phyloP scores from a whole-genome alignment of 2,888 invertebrate genomes.

The Gisinianus flammeolus region DNA sequence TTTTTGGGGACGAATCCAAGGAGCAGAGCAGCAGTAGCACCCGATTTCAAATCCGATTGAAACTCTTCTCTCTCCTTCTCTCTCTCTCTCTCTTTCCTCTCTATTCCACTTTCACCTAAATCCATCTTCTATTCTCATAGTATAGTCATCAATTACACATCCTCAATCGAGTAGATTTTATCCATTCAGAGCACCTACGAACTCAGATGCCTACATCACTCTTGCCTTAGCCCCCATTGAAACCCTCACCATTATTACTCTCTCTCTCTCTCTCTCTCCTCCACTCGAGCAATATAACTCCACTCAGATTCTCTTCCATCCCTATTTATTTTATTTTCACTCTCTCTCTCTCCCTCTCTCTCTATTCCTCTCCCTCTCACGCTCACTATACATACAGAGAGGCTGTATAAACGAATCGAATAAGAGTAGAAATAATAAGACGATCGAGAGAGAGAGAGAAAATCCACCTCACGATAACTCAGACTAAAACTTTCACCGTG shows the following conservation, averaged over 20 bases:
- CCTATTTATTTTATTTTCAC: neutral
- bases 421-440: too few relatives aligned
- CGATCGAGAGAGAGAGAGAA: neutral
- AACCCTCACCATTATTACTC: slow-evolving; percentile 6
- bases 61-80: neutral
- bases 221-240: slow-evolving; percentile 9
- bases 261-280: too few relatives aligned
- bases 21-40: neutral
- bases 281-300: neutral
- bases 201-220: neutral
- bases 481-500: neutral
- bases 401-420: too few relatives aligned
- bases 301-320: neutral
- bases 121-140: slow-evolving; percentile 26
- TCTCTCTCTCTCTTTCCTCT: neutral
- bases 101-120: slow-evolving; percentile 23
- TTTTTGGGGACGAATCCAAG: neutral
- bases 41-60: neutral
- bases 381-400: neutral
- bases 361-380: neutral
- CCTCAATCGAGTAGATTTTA: slow-evolving; percentile 31
- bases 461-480: neutral
- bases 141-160: slow-evolving; percentile 38
- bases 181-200: slow-evolving; percentile 25
- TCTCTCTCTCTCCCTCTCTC: neutral